A percentile compares a stretch with the other conserved stretches of the same genome.
Evolutionary conservation across 2,797 vertebrate species (phyloP).

Genomic region (Cossypha niveicapilla): DNA sequence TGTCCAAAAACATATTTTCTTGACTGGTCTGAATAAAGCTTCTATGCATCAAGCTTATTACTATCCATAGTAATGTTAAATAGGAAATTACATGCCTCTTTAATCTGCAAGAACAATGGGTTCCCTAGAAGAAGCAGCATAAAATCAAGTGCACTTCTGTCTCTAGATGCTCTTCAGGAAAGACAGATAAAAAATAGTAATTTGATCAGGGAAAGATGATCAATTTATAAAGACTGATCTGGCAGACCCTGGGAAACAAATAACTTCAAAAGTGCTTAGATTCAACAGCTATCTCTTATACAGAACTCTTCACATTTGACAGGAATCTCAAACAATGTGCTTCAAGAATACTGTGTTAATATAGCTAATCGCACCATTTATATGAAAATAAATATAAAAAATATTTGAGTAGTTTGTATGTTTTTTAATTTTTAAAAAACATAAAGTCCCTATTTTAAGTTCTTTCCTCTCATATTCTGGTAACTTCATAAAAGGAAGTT

Average conservation of each 20-base stretch:
- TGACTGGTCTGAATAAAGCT: not conserved
- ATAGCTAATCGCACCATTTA: not conserved
- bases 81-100: not conserved
- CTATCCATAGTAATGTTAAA: not conserved
- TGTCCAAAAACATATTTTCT: not conserved
- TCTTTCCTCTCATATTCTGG: not conserved
- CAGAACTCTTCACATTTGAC: not conserved
- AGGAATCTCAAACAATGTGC: not conserved
- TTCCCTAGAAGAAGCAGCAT: not conserved
- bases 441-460: not conserved
- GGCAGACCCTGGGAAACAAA: not conserved
- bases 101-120: not conserved
- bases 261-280: not conserved
- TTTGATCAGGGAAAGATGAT: not conserved
- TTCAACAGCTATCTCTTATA: not conserved
- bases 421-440: not conserved
- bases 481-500: conserved; percentile 71
- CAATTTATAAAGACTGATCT: not conserved
- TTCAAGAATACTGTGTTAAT: not conserved
- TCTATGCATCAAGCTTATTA: not conserved
- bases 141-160: not conserved
- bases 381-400: not conserved
- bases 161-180: not conserved
- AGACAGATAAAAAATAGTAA: not conserved
- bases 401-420: not conserved